Base-by-base conservation (phyloP, 92 coral and sea anemone species). In the Zoanthus solanderi region DNA sequence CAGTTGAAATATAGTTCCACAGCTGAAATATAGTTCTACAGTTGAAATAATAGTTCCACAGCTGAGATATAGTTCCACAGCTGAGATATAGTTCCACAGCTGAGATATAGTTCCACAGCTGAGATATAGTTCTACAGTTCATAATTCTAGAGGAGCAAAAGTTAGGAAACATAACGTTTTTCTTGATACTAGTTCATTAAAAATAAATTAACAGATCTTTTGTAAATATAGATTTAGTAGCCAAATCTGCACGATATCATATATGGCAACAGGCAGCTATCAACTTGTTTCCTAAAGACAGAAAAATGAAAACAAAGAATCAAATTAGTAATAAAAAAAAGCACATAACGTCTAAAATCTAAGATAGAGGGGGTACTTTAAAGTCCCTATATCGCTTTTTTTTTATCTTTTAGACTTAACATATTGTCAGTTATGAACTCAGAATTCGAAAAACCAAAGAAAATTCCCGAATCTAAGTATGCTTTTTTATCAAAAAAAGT, bases 241-340 rank as follows among this genome's bases (percentile, higher is more conserved):
- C 12, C 0, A 52, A 76, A 50, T 48, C 54, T 6, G 72, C 72
- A 67, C 10, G 3, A 34, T 9, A n/a, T 11, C 15, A 13, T 30
- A 48, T 52, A 14, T 52, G 45, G 9, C 23, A 63, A 9, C 12
- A 2, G 45, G 32, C 58, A 47, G 44, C 3, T 11, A 29, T 76
- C 65, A 76, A 44, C 80, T 76, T 42, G 53, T 42, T 15, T 76
- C 80, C 80, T 76, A 63, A 5, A 42, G 63, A 50, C 80, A 76
- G 68, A 48, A 65, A 71, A 29, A 5, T n/a, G n/a, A 5, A 10
- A 18, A 14, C n/a, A 18, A 67, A 67, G 11, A 5, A 67, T 18
- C 11, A 4, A 65, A 7, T 65, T 65, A 13, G 71, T 23, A 54
- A 15, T 54, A 54, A 6, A 54, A 15, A 7, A 10, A 15, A 9